phyloP scores from a whole-genome alignment of 2,888 invertebrate genomes.

The Dolomedes plantarius region DNA sequence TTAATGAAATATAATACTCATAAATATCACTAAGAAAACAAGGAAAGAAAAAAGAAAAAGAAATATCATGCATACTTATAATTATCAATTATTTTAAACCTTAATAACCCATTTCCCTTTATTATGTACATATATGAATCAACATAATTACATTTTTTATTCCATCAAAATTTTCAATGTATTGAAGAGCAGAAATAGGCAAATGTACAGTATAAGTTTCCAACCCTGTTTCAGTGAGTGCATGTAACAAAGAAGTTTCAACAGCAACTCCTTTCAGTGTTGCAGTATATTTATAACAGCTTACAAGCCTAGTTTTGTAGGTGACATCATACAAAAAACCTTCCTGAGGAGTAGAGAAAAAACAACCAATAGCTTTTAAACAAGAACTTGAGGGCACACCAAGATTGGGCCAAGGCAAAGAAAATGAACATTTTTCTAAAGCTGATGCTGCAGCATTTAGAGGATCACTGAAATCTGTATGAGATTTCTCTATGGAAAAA shows the following conservation, averaged over 20 bases:
- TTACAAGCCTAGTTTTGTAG: constrained; percentile 80
- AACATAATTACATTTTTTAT: constrained; percentile 77
- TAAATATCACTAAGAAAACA: no score
- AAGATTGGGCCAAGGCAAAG: constrained; percentile 33
- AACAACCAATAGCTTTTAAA: constrained; percentile 81
- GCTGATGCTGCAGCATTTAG: constrained; percentile 51
- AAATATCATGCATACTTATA: no score
- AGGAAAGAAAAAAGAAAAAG: no score
- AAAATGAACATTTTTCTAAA: constrained; percentile 46
- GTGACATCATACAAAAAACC: constrained; percentile 82
- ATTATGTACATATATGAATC: no score
- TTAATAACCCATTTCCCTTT: no score
- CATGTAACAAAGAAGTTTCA: constrained; percentile 82
- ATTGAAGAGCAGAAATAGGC: constrained; percentile 74
- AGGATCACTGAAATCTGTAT: constrained; percentile 49
- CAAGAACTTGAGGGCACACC: constrained; percentile 49
- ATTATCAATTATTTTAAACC: no score
- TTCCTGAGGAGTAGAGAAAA: constrained; percentile 83
- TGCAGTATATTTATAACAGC: constrained; percentile 84
- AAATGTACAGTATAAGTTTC: constrained; percentile 85
- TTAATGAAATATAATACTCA: no score
- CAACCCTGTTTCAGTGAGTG: constrained; percentile 85
- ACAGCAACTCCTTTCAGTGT: constrained; percentile 83
- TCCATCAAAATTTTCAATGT: constrained; percentile 76
- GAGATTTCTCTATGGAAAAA: constrained; percentile 35